Conservation (phyloP, 2,113 vertebrate genomes). For the Antennarius striatus region DNA sequence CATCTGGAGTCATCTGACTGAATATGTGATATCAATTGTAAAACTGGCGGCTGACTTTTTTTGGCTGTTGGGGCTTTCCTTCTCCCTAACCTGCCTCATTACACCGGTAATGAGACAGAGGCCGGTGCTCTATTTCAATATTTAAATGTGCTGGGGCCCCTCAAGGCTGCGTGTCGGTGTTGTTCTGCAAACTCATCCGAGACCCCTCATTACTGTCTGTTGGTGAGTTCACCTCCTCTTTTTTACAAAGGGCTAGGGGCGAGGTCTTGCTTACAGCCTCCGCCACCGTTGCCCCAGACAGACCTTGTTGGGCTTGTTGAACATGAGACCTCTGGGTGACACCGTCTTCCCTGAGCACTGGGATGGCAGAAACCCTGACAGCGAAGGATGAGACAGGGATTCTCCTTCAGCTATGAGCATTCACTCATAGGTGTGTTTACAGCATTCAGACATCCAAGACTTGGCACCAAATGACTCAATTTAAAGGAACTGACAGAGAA, state of each 20-base stretch:
- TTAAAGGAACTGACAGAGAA: conserved; percentile 41
- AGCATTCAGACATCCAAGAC: conserved; percentile 60
- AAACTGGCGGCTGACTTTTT: conserved; percentile 47
- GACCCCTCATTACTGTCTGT: conserved; percentile 69
- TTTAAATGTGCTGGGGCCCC: conserved; percentile 63
- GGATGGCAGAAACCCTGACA: conserved; percentile 58
- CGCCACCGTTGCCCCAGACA: conserved; percentile 29
- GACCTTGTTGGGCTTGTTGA: conserved; percentile 67
- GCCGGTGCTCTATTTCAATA: conserved; percentile 68
- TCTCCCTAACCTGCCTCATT: conserved; percentile 57
- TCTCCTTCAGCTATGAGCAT: conserved; percentile 51
- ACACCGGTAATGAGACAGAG: conserved; percentile 60
- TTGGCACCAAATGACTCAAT: conserved; percentile 36
- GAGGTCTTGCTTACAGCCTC: conserved; percentile 39
- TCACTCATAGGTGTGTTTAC: conserved; percentile 51
- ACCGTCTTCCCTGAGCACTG: conserved; percentile 32
- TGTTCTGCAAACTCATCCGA: conserved; percentile 49
- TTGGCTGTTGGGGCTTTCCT: conserved; percentile 31
- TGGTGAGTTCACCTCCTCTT: conserved; percentile 36
- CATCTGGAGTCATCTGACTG: conserved; percentile 28
- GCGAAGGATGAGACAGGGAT: conserved; percentile 58
- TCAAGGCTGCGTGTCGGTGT: conserved; percentile 54
- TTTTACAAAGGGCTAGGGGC: conserved; percentile 50
- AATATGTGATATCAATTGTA: conserved; percentile 41
- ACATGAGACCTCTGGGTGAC: conserved; percentile 66